Evolutionary conservation across 1,140 invertebrate species (phyloP), one percentile per base, ranked within the genome.

Genomic region (Lysiphlebus fabarum): DNA sequence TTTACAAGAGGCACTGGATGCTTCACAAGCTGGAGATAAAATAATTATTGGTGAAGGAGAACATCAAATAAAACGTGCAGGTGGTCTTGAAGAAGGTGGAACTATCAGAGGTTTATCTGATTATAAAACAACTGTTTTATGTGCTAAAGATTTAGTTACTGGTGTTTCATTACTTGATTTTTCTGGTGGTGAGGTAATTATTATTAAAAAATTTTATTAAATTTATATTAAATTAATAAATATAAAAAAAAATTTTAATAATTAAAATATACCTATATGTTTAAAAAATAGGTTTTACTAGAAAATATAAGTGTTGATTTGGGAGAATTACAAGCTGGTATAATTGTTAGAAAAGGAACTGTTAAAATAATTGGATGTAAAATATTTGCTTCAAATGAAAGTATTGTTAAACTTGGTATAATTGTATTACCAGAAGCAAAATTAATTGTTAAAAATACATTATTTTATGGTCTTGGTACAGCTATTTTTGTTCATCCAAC

Each of bases 41-140:
- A 64, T 83, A 61, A 43, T 82, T 56, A 51, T 84, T 50, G 78
- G 76, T 54, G 70, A 81, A 54, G 75, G 74, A n/a, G 69, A 64
- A 7, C 74, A 83, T 69, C 60, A 62, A 17, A 75, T 83, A 43
- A 67, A 67, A 58, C 65, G 69, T 54, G 69, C 74, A 9, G 75
- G 74, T 38, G 77, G 71, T n/a, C 67, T 84, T 44, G 75, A 82
- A 67, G 74, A 79, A 62, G 81, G 80, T n/a, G 80, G 80, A 11
- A 69, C 58, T 26, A 69, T 84, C 17, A 80, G 65, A 66, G 80
- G 82, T 33, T 70, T 82, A 41, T 44, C 62, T 26, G 58, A 56
- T n/a, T 7, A 37, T 26, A 62, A 73, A 7, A 34, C 58, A 2
- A 76, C 68, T 4, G 55, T 75, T 47, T 50, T 80, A 14, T 64